These are phyloP conservation scores for Fregetta grallaria DNA, from an alignment of 2,113 vertebrate genomes.

Conservation along the genomic window DNA sequence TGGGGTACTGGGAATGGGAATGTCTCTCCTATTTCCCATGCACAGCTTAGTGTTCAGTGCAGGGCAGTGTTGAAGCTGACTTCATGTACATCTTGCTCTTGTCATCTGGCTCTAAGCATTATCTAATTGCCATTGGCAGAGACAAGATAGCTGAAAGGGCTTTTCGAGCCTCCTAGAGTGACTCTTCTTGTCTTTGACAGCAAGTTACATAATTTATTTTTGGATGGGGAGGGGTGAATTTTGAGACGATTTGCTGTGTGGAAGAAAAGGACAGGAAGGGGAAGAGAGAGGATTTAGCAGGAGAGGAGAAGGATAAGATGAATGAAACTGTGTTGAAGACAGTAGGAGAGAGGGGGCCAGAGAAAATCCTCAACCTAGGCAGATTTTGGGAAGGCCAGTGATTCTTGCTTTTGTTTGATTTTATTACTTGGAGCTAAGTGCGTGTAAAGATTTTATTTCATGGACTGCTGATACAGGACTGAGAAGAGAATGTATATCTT, in stretches of 20 bases:
- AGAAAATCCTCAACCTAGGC: not conserved
- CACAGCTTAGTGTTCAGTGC: not conserved
- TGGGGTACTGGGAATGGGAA: not conserved
- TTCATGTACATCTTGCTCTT: not conserved
- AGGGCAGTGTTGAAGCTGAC: not conserved
- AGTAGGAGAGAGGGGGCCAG: not conserved
- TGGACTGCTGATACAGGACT: not conserved
- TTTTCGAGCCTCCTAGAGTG: not conserved
- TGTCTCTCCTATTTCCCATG: not conserved
- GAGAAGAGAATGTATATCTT: not conserved
- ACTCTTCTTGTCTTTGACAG: not conserved
- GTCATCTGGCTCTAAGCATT: not conserved
- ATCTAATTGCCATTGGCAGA: not conserved
- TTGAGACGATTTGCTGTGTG: not conserved
- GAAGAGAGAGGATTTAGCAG: not conserved
- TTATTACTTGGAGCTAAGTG: not conserved
- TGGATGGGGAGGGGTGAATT: not conserved
- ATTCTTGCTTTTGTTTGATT: not conserved
- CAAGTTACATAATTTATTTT: not conserved
- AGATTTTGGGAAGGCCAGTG: not conserved
- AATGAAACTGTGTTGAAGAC: not conserved
- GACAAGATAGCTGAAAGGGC: not conserved
- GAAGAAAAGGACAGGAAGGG: not conserved
- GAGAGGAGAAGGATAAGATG: not conserved
- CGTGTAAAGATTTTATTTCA: not conserved